These are phyloP conservation scores for Odiellus spinosus DNA, from an alignment of 2,888 invertebrate genomes.

Conservation along the genomic window DNA sequence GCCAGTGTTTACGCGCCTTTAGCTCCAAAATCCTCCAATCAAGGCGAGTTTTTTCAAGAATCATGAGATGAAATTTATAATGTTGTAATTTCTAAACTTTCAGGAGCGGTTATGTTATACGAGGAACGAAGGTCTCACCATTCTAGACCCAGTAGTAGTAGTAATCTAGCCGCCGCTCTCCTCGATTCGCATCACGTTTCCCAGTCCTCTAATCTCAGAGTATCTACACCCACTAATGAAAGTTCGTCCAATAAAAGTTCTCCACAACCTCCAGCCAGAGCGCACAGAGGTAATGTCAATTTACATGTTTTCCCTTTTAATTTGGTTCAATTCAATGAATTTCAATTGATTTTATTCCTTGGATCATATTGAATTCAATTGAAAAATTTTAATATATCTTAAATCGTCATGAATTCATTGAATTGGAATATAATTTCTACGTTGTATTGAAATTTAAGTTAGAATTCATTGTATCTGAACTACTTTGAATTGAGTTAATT, in stretches of 20 bases:
- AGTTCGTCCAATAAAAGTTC: constrained; percentile 13
- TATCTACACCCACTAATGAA: constrained; percentile 9
- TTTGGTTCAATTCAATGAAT: background rate
- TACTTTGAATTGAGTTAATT: too few species aligned
- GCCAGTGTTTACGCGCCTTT: constrained; percentile 35
- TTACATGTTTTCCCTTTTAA: background rate
- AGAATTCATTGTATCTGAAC: too few species aligned
- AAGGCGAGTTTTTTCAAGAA: constrained; percentile 7
- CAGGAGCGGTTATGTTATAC: too few species aligned
- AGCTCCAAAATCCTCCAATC: constrained; percentile 8
- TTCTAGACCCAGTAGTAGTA: constrained; percentile 10
- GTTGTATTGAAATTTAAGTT: too few species aligned
- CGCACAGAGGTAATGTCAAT: background rate
- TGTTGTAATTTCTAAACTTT: too few species aligned
- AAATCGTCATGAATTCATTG: too few species aligned
- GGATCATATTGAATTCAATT: too few species aligned
- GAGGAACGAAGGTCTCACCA: constrained; percentile 1
- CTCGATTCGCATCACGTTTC: constrained; percentile 31
- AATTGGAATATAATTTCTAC: too few species aligned
- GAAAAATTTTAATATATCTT: too few species aligned
- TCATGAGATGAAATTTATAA: constrained; percentile 6
- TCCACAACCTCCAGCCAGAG: constrained; percentile 8
- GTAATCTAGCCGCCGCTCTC: constrained; percentile 42
- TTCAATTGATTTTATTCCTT: too few species aligned
- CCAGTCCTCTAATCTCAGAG: constrained; percentile 12